Base-by-base conservation (phyloP, 2,797 vertebrate genomes). In the Phrynocephalus guinanensis region DNA sequence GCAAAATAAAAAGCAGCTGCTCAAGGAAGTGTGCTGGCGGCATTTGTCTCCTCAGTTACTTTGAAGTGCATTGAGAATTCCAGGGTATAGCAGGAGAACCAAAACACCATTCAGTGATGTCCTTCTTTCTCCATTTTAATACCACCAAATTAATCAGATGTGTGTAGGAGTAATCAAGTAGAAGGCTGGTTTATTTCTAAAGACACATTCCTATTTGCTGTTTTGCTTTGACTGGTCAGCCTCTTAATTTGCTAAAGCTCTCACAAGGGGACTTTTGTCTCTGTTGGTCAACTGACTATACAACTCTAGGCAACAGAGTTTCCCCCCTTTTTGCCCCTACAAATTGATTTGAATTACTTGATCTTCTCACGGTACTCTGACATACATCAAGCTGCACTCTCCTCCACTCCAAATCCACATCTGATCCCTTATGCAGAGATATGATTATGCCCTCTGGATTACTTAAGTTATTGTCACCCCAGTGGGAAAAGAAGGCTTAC, bases 221-320 rank as follows among this genome's bases (percentile, higher is more conserved):
- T 63, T 30, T 66, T 79, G 2, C 8, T 5, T 85, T 66, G 8
- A 10, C 52, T 56, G 13, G 52, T 56, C 52, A 56, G 52, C 52
- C 56, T 76, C 30, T 33, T 84, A 83, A 71, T 24, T 75, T 89
- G 56, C 1, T 50, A 71, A 87, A 2, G 9, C 88, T 89, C 84
- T 87, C 68, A 30, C 5, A 44, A 15, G 48, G 77, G 1, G 16
- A 20, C 3, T 48, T 52, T 80, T 89, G 1, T 76, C 50, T 82
- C 56, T 82, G 9, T 84, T 81, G 79, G 81, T 22, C 50, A 79
- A n/a, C 75, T 10, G 68, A 1, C 50, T 82, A 18, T 88, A 20
- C 3, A 82, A 20, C 5, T 76, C 3, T 68, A 3, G 28, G 75
- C 30, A 1, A 0, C 76, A 16, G 56, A 50, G 33, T 68, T 68